Evolutionary conservation across 2,888 invertebrate species (phyloP), one percentile per base, ranked within the genome.

Genomic region (Cephus pygmeus): DNA sequence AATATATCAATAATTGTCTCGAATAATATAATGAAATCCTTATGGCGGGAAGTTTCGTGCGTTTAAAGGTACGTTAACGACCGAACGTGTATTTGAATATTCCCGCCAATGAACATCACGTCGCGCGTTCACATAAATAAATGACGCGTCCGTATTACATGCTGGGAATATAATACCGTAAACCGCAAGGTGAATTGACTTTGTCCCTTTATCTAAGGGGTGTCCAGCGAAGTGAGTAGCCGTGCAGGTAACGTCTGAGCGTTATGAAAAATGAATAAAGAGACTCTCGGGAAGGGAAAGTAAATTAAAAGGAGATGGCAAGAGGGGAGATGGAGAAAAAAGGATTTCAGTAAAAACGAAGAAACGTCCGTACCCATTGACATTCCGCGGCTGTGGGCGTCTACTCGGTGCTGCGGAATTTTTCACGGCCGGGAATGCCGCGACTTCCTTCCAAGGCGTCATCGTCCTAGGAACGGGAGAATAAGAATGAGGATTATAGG

Each of bases 361-460:
- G 56, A 56, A 56, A 9, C 56, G 56, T 23, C 6, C 56, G 23
- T 56, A 56, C 56, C 56, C 56, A 56, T 56, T 56, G 56, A 56
- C 23, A 56, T 56, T 56, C 56, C 56, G 56, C 56, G 56, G 56
- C 56, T 56, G 56, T 56, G 56, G 56, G 56, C 23, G 56, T 56
- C 56, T 56, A 23, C 56, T 56, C 23, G 56, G 15, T 56, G 73
- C 34, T 83, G 81, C 81, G 83, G 81, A 83, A 85, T 86, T 86
- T 87, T 83, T 84, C 71, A 77, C 78, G 74, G 78, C 77, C 73
- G 77, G 84, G 85, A 87, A 86, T 85, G 83, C 82, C 79, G 79
- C 84, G 81, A 87, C 86, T 87, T 85, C 87, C 85, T 87, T 82
- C 81, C 81, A 69, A 76, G 81, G 81, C 83, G 86, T 87, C 85